Evolutionary conservation across 2,797 vertebrate species (phyloP).

Genomic region (Sciurus vulgaris): DNA sequence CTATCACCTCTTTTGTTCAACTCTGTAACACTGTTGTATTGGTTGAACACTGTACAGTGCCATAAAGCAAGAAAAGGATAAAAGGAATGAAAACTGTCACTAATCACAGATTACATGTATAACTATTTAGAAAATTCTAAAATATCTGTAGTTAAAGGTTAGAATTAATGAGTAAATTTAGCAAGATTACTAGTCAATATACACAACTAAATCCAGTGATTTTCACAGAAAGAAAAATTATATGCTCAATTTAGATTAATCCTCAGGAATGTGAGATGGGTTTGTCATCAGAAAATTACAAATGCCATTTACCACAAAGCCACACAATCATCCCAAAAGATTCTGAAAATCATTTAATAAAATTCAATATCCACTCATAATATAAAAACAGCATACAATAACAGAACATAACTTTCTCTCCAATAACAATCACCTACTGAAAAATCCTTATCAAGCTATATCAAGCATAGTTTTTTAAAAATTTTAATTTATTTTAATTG

Average conservation of each 20-base stretch:
- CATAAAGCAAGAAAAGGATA: not conserved
- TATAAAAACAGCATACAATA: not conserved
- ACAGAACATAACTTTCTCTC: not conserved
- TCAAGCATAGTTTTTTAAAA: not conserved
- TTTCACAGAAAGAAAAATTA: not conserved
- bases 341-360: conserved; percentile 41
- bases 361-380: not conserved
- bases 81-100: not conserved
- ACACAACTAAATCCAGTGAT: not conserved
- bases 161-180: not conserved
- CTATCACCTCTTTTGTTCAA: not conserved
- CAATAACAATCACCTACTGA: not conserved
- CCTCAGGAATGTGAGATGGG: not conserved
- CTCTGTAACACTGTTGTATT: not conserved
- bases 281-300: not conserved
- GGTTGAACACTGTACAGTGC: not conserved
- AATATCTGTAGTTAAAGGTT: not conserved
- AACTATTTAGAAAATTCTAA: not conserved
- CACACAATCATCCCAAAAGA: not conserved
- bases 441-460: not conserved
- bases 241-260: not conserved
- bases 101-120: not conserved
- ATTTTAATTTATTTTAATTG: no score
- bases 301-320: not conserved
- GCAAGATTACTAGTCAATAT: not conserved